Conservation (phyloP, 1,140 invertebrate species). For the Zaprionus kolodkinae region DNA sequence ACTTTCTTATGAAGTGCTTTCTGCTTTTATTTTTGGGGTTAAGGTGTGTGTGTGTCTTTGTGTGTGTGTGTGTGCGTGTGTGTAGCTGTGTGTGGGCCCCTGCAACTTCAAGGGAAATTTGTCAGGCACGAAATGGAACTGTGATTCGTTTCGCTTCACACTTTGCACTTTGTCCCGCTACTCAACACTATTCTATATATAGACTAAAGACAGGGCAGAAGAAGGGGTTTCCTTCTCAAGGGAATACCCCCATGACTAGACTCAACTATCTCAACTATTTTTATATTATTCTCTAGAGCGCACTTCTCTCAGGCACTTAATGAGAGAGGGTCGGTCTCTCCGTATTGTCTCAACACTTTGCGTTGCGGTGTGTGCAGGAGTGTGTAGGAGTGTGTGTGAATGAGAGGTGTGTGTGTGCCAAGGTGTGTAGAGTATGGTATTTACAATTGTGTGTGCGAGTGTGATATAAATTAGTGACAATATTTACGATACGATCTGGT, state of each 20-base stretch:
- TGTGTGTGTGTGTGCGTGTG: constrained; percentile 16
- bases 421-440: constrained; percentile 21
- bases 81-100: constrained; percentile 20
- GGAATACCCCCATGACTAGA: constrained; percentile 17
- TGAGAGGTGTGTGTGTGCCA: constrained; percentile 5
- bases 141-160: constrained; percentile 38
- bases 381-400: constrained; percentile 16
- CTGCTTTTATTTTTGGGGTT: constrained; percentile 17
- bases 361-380: neutral
- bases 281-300: constrained; percentile 38
- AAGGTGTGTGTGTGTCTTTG: constrained; percentile 24
- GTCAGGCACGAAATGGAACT: constrained; percentile 29
- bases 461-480: constrained; percentile 72
- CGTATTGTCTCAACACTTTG: constrained; percentile 48
- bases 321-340: constrained; percentile 35
- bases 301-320: constrained; percentile 56
- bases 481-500: constrained; percentile 58
- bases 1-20: constrained; percentile 59
- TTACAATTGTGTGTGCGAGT: constrained; percentile 28
- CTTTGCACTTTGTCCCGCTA: constrained; percentile 39
- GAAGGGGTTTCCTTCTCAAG: constrained; percentile 23
- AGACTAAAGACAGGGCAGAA: constrained; percentile 5
- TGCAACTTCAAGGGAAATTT: constrained; percentile 34
- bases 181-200: constrained; percentile 33
- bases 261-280: constrained; percentile 47